Evolutionary conservation across 2,797 vertebrate species (phyloP).

Genomic region (Acanthopagrus latus): DNA sequence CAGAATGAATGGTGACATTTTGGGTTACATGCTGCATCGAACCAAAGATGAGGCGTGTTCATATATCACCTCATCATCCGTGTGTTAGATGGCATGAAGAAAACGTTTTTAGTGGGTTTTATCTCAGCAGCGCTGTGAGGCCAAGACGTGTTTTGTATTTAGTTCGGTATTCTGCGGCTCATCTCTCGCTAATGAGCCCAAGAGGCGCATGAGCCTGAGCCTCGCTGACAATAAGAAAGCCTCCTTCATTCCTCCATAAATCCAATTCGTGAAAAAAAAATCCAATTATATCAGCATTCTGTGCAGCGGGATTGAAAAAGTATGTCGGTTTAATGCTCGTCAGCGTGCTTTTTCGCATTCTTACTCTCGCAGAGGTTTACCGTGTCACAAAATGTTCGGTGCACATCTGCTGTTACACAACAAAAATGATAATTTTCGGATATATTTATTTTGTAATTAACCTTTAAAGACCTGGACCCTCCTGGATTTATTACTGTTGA

Average conservation of each 20-base stretch:
- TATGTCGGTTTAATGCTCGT: background rate
- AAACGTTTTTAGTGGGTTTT: background rate
- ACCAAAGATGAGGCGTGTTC: background rate
- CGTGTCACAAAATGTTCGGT: background rate
- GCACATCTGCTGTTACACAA: constrained; percentile 6
- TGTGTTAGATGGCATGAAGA: constrained; percentile 6
- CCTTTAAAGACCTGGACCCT: too few species aligned
- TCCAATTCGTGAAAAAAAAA: constrained; percentile 44
- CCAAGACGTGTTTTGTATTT: constrained; percentile 18
- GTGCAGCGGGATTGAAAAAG: constrained; percentile 15
- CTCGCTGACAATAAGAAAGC: constrained; percentile 19
- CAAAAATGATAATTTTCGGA: background rate
- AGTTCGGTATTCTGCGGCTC: constrained; percentile 26
- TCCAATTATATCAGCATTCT: constrained; percentile 44
- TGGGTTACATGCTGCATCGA: constrained; percentile 30
- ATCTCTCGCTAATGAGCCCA: constrained; percentile 47
- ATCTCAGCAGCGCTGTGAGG: constrained; percentile 5
- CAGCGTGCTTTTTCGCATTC: background rate
- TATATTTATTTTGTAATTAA: background rate
- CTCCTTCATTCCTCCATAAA: constrained; percentile 40
- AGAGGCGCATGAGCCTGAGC: constrained; percentile 12
- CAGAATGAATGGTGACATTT: constrained; percentile 15
- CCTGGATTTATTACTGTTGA: too few species aligned
- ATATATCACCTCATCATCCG: background rate
- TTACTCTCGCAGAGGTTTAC: background rate